Evolutionary conservation across 2,888 invertebrate species (phyloP).

Genomic region (Sphaerophoria rueppellii): DNA sequence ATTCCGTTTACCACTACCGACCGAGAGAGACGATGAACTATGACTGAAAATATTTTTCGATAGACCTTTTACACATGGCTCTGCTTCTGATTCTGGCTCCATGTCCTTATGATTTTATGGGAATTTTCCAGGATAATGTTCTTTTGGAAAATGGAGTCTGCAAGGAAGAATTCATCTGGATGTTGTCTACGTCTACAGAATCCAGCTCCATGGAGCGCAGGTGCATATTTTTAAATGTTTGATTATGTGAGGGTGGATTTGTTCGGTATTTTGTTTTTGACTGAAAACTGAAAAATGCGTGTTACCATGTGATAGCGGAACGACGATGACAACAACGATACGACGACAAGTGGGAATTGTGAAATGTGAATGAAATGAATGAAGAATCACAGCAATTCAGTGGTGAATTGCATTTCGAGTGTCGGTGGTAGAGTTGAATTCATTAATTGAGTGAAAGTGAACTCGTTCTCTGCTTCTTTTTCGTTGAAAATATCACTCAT

Average conservation of each 20-base stretch:
- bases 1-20: slow-evolving; percentile 68
- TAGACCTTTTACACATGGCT: slow-evolving; percentile 55
- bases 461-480: too few relatives aligned
- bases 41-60: slow-evolving; percentile 64
- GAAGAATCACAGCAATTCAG: slow-evolving; percentile 29
- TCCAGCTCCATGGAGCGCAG: slow-evolving; percentile 61
- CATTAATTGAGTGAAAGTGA: slow-evolving; percentile 9
- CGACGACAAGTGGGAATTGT: slow-evolving; percentile 17
- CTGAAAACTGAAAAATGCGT: slow-evolving; percentile 33
- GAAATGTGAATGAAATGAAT: slow-evolving; percentile 20
- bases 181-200: slow-evolving; percentile 51
- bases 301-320: slow-evolving; percentile 48
- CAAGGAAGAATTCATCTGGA: slow-evolving; percentile 61
- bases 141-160: slow-evolving; percentile 54
- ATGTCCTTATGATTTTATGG: slow-evolving; percentile 29
- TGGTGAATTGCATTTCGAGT: slow-evolving; percentile 27
- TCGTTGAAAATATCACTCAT: slow-evolving; percentile 21
- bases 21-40: slow-evolving; percentile 71
- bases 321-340: too few relatives aligned
- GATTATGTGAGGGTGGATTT: not conserved
- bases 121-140: slow-evolving; percentile 53
- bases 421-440: not conserved
- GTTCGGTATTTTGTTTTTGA: not conserved
- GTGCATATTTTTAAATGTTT: slow-evolving; percentile 38
- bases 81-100: not conserved